A percentile compares a stretch with the other conserved stretches of the same genome.
Conservation (phyloP, 1,140 invertebrate genomes). For the Aphis craccivora region DNA sequence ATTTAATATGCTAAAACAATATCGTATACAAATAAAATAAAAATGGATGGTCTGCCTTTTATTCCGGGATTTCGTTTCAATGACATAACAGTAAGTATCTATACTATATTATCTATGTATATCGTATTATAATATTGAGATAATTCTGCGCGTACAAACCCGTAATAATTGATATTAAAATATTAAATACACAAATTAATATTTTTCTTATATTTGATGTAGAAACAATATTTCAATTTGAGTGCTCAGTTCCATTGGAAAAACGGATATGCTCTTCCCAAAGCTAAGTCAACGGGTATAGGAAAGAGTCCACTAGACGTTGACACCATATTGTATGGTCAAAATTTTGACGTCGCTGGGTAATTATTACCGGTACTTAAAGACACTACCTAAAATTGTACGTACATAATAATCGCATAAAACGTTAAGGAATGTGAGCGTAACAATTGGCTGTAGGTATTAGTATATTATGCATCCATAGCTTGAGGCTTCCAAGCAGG, state of each 20-base stretch:
- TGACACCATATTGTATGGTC: background rate
- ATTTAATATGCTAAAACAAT: background rate
- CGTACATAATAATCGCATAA: background rate
- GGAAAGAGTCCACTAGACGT: constrained; percentile 10
- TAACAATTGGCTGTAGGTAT: no score
- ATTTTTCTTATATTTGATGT: background rate
- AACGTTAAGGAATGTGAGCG: background rate
- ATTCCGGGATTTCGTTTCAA: constrained; percentile 51
- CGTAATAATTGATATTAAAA: background rate
- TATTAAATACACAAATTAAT: background rate
- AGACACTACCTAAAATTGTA: background rate
- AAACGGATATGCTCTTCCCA: constrained; percentile 57
- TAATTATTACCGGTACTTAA: background rate
- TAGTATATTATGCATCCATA: no score
- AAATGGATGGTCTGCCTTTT: constrained; percentile 52
- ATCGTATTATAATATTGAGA: background rate
- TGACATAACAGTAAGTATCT: constrained; percentile 46
- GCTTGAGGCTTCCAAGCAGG: background rate
- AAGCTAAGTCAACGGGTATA: background rate
- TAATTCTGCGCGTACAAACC: background rate
- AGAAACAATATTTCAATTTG: constrained; percentile 54
- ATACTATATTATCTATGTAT: no score
- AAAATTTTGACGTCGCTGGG: background rate
- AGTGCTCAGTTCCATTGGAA: constrained; percentile 36
- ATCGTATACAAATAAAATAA: background rate